phyloP scores from a whole-genome alignment of 2,888 invertebrate species.

The Neoascia interrupta region DNA sequence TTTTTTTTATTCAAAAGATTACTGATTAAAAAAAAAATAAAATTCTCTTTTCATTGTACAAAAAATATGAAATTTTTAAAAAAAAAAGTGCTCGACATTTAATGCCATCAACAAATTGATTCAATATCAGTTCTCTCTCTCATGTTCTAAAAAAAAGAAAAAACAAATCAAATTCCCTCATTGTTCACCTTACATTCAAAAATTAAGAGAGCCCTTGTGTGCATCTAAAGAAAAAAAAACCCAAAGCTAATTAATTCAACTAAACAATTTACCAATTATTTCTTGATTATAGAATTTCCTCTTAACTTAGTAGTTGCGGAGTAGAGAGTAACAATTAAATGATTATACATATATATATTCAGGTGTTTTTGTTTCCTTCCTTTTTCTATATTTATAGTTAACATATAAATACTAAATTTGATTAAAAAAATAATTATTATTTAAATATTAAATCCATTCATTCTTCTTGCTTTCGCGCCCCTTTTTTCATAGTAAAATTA shows the following conservation, averaged over 20 bases:
- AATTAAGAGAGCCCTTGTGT: not conserved
- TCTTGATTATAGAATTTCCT: not conserved
- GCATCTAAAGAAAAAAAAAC: not conserved
- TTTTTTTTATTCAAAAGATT: not conserved
- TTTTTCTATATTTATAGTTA: slow-evolving; percentile 43
- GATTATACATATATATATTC: no score
- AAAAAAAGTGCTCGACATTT: slow-evolving; percentile 22
- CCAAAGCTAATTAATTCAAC: not conserved
- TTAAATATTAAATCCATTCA: slow-evolving; percentile 55
- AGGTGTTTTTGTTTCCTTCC: not conserved
- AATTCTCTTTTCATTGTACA: not conserved
- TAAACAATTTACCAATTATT: not conserved
- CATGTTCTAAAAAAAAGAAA: no score
- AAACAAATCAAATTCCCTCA: slow-evolving; percentile 6
- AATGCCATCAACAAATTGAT: slow-evolving; percentile 24
- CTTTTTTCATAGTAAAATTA: slow-evolving; percentile 30
- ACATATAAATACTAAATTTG: slow-evolving; percentile 66
- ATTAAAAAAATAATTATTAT: slow-evolving; percentile 63
- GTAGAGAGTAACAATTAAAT: no score
- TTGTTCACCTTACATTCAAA: not conserved
- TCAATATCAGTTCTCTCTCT: slow-evolving; percentile 22
- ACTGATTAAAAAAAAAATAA: not conserved
- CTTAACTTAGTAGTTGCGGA: no score
- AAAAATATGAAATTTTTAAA: not conserved
- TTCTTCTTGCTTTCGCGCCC: slow-evolving; percentile 39